These are phyloP conservation scores for Apomyelois bistriatella DNA, from an alignment of 2,888 invertebrate genomes.

Conservation along the genomic window DNA sequence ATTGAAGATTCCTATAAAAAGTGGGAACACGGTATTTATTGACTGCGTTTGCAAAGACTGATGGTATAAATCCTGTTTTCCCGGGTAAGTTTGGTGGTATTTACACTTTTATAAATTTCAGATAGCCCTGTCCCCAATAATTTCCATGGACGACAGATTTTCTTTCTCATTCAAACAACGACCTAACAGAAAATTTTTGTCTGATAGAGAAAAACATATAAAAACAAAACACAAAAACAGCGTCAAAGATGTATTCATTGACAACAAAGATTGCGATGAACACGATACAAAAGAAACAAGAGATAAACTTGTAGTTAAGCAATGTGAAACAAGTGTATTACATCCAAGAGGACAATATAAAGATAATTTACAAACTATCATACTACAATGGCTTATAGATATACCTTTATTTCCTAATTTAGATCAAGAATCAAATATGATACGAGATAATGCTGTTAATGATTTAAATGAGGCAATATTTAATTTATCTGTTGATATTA, in stretches of 20 bases:
- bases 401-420: slow-evolving; percentile 35
- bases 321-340: slow-evolving; percentile 1
- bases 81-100: neutral
- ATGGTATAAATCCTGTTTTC: no score
- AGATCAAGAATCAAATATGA: slow-evolving; percentile 24
- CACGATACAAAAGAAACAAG: neutral
- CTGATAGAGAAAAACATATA: neutral
- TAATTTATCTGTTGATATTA: slow-evolving; percentile 22
- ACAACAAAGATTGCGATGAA: neutral
- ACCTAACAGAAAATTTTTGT: neutral
- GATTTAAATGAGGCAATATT: slow-evolving; percentile 38
- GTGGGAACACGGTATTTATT: no score
- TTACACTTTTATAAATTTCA: neutral
- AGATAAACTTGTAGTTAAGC: neutral
- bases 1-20: no score
- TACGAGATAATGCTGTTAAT: slow-evolving; percentile 33
- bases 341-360: slow-evolving; percentile 22
- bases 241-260: neutral
- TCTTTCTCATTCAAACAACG: neutral
- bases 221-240: neutral
- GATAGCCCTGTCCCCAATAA: neutral
- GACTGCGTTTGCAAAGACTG: no score
- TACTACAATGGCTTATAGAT: slow-evolving; percentile 37
- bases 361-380: slow-evolving; percentile 29
- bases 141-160: neutral